Evolutionary conservation across 2,888 invertebrate genomes (phyloP), one percentile per base, ranked within the genome.

Genomic region (Plebejus anna): DNA sequence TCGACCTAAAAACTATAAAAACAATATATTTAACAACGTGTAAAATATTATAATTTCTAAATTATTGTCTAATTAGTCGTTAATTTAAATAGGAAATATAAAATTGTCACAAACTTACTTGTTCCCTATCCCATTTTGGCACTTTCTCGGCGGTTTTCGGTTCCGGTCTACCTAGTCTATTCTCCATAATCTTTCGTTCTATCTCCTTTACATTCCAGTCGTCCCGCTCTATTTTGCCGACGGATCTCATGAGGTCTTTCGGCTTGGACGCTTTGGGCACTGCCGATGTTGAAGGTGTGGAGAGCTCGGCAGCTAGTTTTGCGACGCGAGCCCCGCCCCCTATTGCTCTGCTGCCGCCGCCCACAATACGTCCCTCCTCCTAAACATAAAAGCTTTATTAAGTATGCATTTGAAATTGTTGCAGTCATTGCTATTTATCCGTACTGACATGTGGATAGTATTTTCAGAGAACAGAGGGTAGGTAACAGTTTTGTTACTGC

Each of bases 151-250:
- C 96, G 6, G 94, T 92, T 81, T 87, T 92, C 71, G 95, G 94
- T 78, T 94, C 93, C 11, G 95, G 95, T 83, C 96, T 94, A 55
- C 96, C 96, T 85, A 96, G 92, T 84, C 96, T 95, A 84, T 96
- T 97, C 86, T 97, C 97, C 83, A 96, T 94, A 55, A 98, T 98
- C 90, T 98, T 98, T 86, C 97, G 96, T 85, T 98, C 98, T 51
- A 98, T 97, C 88, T 97, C 96, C 81, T 97, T 96, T 57, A 98
- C 96, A 89, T 98, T 98, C 98, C 98, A 98, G 88, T 98, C 98
- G 78, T 96, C 96, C 78, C 96, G 96, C 86, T 98, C 98, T 80
- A 98, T 97, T 91, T 97, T 97, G 76, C 98, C 98, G 79, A 98
- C 97, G 71, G 98, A 97, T 79, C 98, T 95, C 89, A 97, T 94